Percentiles rank a stretch among this genome's conserved stretches.
phyloP scores from a whole-genome alignment of 2,113 vertebrate species.

The Meriones unguiculatus region DNA sequence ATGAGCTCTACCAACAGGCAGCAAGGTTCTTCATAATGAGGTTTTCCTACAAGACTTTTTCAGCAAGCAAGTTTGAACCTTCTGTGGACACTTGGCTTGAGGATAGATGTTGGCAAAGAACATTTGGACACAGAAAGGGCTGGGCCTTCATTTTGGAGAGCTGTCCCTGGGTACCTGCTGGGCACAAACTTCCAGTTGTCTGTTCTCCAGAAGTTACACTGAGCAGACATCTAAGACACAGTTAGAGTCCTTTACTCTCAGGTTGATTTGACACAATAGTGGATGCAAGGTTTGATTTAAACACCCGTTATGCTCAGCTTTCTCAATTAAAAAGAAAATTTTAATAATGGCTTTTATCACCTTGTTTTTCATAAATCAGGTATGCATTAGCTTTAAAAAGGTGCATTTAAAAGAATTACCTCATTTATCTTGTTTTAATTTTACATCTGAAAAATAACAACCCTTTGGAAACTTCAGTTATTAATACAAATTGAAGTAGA shows the following conservation, averaged over 20 bases:
- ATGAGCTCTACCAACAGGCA: background rate
- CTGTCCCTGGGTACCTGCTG: too few relatives aligned
- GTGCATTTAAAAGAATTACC: constrained; percentile 57
- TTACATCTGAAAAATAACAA: constrained; percentile 59
- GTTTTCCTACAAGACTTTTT: background rate
- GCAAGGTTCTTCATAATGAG: background rate
- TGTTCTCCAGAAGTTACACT: background rate
- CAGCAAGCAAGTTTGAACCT: background rate
- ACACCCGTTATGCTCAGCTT: background rate
- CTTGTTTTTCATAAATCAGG: constrained; percentile 66
- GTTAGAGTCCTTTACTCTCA: background rate
- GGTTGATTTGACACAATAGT: background rate
- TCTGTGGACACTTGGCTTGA: background rate
- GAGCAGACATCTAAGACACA: background rate
- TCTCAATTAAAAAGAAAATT: constrained; percentile 63
- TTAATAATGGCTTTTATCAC: constrained; percentile 59
- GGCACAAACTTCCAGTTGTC: too few relatives aligned
- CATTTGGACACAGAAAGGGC: background rate
- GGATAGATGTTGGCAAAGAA: background rate
- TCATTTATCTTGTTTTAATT: constrained; percentile 66
- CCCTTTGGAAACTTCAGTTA: constrained; percentile 48
- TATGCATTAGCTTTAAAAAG: constrained; percentile 40
- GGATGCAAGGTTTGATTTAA: constrained; percentile 53
- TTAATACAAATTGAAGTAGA: constrained; percentile 52
- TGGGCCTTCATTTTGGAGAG: background rate